Conservation (phyloP, 2,113 vertebrate genomes). For the Myocastor coypus region DNA sequence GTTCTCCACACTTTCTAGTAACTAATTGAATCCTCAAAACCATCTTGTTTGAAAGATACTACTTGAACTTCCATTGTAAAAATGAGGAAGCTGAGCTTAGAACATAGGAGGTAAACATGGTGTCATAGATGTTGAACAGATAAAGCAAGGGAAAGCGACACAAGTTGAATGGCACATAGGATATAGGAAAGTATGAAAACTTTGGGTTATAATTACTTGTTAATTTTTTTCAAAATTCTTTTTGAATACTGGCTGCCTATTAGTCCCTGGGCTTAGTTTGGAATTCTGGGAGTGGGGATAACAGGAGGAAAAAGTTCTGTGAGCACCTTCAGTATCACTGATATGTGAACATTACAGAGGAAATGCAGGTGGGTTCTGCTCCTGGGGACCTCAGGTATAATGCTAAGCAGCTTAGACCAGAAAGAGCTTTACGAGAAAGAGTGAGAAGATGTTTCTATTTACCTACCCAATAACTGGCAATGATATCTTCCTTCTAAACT, state of each 20-base stretch:
- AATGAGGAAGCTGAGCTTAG: background rate
- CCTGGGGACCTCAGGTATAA: background rate
- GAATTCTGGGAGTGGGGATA: background rate
- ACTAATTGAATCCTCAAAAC: background rate
- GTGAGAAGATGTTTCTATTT: background rate
- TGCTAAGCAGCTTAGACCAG: background rate
- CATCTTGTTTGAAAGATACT: background rate
- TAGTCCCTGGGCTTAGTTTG: background rate
- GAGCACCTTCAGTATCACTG: background rate
- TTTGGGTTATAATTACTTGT: background rate
- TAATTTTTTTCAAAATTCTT: background rate
- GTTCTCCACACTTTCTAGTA: background rate
- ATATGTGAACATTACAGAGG: background rate
- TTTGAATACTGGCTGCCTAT: background rate
- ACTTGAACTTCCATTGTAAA: background rate
- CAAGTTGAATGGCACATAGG: background rate
- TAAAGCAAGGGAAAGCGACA: background rate
- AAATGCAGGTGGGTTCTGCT: background rate
- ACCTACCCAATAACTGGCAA: background rate
- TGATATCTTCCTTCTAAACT: background rate
- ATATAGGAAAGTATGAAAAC: background rate
- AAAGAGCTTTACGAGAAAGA: background rate
- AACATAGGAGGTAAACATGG: background rate
- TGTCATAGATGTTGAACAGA: background rate
- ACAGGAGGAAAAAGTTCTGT: background rate